These are phyloP conservation scores for Tamias sibiricus DNA, from an alignment of 2,113 vertebrate genomes.

Conservation along the genomic window DNA sequence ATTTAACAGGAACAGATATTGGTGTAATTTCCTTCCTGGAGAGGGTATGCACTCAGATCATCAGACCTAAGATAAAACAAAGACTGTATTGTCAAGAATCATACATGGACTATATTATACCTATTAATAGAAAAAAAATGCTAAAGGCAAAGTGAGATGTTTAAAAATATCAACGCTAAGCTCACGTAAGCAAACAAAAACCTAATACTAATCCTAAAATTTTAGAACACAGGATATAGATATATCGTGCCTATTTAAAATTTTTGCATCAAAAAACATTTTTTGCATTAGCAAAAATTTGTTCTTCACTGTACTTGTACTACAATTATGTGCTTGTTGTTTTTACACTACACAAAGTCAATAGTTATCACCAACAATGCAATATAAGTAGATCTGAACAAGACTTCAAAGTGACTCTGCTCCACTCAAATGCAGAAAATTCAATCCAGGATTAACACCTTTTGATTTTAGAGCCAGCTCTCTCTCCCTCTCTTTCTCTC, in stretches of 20 bases:
- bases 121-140: conserved; percentile 57
- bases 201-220: conserved; percentile 59
- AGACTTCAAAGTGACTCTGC: conserved; percentile 63
- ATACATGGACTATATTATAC: conserved; percentile 56
- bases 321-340: conserved; percentile 66
- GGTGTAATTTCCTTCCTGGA: conserved; percentile 75
- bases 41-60: conserved; percentile 76
- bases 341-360: conserved; percentile 66
- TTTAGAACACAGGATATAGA: conserved; percentile 46
- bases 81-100: conserved; percentile 61
- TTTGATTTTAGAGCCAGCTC: conserved; percentile 73
- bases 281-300: conserved; percentile 45
- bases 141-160: conserved; percentile 53
- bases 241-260: conserved; percentile 28
- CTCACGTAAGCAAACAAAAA: conserved; percentile 64
- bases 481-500: conserved; percentile 65
- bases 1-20: conserved; percentile 80
- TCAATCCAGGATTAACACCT: conserved; percentile 57
- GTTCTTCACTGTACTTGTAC: conserved; percentile 31
- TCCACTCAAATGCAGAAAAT: conserved; percentile 58
- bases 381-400: conserved; percentile 40
- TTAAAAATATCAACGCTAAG: conserved; percentile 76
- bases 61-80: conserved; percentile 69
- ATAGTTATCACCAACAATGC: conserved; percentile 54
- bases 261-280: conserved; percentile 18